Evolutionary conservation across 2,888 invertebrate genomes (phyloP), one percentile per base, ranked within the genome.

Genomic region (Philopedon plagiatum): DNA sequence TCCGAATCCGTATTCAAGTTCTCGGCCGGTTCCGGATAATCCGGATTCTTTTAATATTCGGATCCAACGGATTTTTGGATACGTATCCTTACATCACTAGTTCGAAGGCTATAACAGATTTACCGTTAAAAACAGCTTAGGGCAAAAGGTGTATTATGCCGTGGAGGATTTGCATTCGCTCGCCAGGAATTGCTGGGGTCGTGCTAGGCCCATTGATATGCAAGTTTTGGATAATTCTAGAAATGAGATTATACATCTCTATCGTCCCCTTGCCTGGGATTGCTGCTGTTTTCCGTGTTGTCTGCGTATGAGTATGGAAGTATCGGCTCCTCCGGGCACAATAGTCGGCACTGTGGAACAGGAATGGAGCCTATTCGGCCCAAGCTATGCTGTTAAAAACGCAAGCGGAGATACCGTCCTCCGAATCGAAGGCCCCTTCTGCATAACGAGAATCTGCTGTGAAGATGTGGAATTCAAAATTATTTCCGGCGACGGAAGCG

Each of bases 61-160:
- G n/a, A n/a, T n/a, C n/a, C n/a, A n/a, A n/a, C n/a, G n/a, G n/a
- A n/a, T n/a, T n/a, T n/a, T n/a, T n/a, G n/a, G n/a, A n/a, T n/a
- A n/a, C n/a, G n/a, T n/a, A n/a, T n/a, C n/a, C n/a, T n/a, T n/a
- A n/a, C n/a, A n/a, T n/a, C 96, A 94, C 86, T 95, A 96, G 86
- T 94, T 94, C 9, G 93, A 94, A 83, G 97, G 97, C 83, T 96
- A n/a, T n/a, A n/a, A 95, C 85, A n/a, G n/a, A n/a, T 97, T 94
- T 85, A 91, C 92, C 41, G 87, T 97, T 46, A 92, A 92, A 86
- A 94, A 95, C 84, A 90, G 89, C 74, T 83, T 91, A 71, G 94
- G 95, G 0, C 93, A 95, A 85, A 92, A 92, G 84, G 88, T 96
- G 3, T 96, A 92, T 83, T 91, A 90, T 79, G 94, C 94, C 5